Conservation (phyloP, 1,140 invertebrate species). For the Druon quercuslanigerum region DNA sequence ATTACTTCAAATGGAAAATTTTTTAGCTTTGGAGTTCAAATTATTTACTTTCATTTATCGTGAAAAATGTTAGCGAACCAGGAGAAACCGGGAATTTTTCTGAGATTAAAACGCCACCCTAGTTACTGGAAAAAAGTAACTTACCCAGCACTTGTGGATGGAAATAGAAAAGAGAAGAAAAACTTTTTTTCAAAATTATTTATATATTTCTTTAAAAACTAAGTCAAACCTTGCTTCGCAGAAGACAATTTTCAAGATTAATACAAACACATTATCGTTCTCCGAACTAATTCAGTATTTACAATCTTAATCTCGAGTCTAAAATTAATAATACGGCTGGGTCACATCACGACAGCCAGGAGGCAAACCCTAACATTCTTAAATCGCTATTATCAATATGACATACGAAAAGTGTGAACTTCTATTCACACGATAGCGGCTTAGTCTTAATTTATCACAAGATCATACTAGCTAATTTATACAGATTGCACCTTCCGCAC, state of each 20-base stretch:
- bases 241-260: not conserved
- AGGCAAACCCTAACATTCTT: not conserved
- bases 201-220: not conserved
- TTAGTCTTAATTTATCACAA: conserved; percentile 25
- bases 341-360: not conserved
- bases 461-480: not conserved
- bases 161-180: too few relatives aligned
- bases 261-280: not conserved
- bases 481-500: too few relatives aligned
- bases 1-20: too few relatives aligned
- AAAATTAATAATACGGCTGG: not conserved
- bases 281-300: conserved; percentile 20
- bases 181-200: not conserved
- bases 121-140: too few relatives aligned
- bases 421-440: conserved; percentile 13
- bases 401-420: conserved; percentile 24
- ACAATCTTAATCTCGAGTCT: conserved; percentile 1
- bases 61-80: too few relatives aligned
- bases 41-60: too few relatives aligned
- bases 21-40: too few relatives aligned
- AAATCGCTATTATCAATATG: conserved; percentile 22
- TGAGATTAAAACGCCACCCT: too few relatives aligned
- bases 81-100: too few relatives aligned
- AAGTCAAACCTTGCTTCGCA: not conserved
- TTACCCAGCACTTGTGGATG: too few relatives aligned